Conservation (phyloP, 2,888 invertebrate genomes). For the Melieria crassipennis region DNA sequence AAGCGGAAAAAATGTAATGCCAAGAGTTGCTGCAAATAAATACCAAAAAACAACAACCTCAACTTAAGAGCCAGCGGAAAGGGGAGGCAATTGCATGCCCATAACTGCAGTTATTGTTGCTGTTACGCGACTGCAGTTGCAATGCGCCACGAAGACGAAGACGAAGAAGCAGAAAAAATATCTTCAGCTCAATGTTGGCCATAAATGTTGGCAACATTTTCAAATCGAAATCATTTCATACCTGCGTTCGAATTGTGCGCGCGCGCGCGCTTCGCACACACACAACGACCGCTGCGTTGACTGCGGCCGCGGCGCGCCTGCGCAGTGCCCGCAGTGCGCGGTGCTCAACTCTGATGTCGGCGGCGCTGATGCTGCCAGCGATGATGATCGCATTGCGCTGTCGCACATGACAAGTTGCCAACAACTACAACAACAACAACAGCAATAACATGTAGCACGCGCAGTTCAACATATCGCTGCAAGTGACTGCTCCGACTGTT, state of each 20-base stretch:
- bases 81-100: too few species aligned
- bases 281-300: slow-evolving; percentile 33
- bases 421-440: not conserved
- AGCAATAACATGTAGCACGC: not conserved
- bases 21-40: too few species aligned
- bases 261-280: too few species aligned
- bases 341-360: not conserved
- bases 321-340: too few species aligned
- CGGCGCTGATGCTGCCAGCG: not conserved
- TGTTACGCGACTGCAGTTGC: not conserved
- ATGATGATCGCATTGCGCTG: slow-evolving; percentile 10
- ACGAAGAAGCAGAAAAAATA: not conserved
- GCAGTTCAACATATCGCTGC: not conserved
- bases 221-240: slow-evolving; percentile 59
- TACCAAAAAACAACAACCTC: too few species aligned
- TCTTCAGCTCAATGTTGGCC: slow-evolving; percentile 20
- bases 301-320: not conserved
- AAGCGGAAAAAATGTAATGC: too few species aligned
- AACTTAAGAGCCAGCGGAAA: too few species aligned
- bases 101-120: too few species aligned
- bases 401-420: slow-evolving; percentile 12
- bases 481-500: not conserved
- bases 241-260: slow-evolving; percentile 48
- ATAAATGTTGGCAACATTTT: slow-evolving; percentile 18
- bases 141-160: slow-evolving; percentile 6